Evolutionary conservation across 2,888 invertebrate species (phyloP).

Genomic region (Pandemis heparana): DNA sequence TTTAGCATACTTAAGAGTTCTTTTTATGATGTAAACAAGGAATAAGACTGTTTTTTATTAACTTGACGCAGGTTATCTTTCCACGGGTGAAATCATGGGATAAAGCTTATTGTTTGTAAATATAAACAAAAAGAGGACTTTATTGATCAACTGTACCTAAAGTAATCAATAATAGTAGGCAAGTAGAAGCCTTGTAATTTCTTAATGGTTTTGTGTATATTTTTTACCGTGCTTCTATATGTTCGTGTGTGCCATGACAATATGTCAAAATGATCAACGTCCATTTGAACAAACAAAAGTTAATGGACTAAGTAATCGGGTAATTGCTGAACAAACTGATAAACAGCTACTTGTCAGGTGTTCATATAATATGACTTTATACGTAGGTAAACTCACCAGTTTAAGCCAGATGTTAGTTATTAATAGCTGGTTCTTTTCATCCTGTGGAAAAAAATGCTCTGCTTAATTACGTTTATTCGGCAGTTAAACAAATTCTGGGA

Average conservation of each 20-base stretch:
- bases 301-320: slow-evolving; percentile 31
- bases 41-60: too few relatives aligned
- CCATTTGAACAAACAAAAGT: slow-evolving; percentile 25
- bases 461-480: background rate
- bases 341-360: slow-evolving; percentile 30
- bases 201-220: background rate
- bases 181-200: background rate
- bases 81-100: too few relatives aligned
- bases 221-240: background rate
- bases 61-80: too few relatives aligned
- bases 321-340: slow-evolving; percentile 45
- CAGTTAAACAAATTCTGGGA: background rate
- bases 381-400: slow-evolving; percentile 88
- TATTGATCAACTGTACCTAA: background rate
- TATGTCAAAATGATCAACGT: background rate
- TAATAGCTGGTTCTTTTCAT: slow-evolving; percentile 98
- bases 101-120: background rate
- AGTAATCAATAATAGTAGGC: background rate
- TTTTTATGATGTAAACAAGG: too few relatives aligned
- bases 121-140: background rate
- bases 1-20: too few relatives aligned
- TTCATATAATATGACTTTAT: background rate
- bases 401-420: slow-evolving; percentile 99
- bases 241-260: background rate
- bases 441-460: slow-evolving; percentile 86